Evolutionary conservation across 2,113 vertebrate species (phyloP), one percentile per base, ranked within the genome.

Genomic region (Athene cunicularia): DNA sequence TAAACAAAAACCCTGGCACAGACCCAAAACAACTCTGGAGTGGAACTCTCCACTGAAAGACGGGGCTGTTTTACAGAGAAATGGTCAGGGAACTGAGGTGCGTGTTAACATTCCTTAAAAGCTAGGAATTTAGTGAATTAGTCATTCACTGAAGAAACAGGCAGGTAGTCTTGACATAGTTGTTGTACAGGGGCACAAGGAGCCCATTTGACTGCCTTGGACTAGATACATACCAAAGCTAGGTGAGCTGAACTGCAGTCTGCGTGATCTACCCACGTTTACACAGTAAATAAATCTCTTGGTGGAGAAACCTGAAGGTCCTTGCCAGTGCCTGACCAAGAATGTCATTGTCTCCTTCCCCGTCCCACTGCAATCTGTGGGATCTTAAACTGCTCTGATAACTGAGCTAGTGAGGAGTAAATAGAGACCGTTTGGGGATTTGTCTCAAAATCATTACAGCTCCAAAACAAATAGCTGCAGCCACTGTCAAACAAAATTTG

Each of bases 31-130:
- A 37, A 64, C 23, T 30, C 24, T n/a, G 17, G 30, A 52, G 15
- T 8, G 15, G 41, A 66, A 45, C 12, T 30, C 8, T 30, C 11
- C 1, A 0, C 32, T 26, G 37, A 71, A 79, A 72, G 37, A 32
- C 14, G 26, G 7, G 14, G 8, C 52, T 67, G 17, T 6, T 71
- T 86, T 43, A 58, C 21, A 37, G 32, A 8, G 8, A 83, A 77
- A 19, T 5, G 13, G 11, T 12, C 13, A 49, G 12, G 52, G 22
- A 72, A 37, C 3, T 0, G 1, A 73, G 9, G 8, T 53, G 11
- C 1, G 8, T 4, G 7, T 45, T 45, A 56, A 55, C 5, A 56
- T 32, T 32, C 15, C 16, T 49, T 27, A 21, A 70, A 73, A 90
- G 17, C 26, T 8, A 37, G 33, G 37, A 20, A 33, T 81, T 68